These are phyloP conservation scores for Rynchops niger DNA, from an alignment of 2,113 vertebrate species.

Conservation along the genomic window DNA sequence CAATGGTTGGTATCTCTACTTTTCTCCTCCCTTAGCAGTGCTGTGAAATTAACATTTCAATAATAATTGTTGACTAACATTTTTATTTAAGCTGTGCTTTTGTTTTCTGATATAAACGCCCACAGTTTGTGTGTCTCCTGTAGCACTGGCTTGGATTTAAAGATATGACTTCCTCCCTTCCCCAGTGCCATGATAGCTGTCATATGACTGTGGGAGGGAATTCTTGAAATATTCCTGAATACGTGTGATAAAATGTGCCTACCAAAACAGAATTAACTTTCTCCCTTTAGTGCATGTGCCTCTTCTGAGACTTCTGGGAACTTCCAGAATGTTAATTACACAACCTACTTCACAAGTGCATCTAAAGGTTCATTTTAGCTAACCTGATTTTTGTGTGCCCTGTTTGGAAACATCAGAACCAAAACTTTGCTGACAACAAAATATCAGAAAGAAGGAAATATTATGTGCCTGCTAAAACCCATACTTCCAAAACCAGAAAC, in stretches of 20 bases:
- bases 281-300: not conserved
- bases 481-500: not conserved
- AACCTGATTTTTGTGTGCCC: not conserved
- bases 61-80: not conserved
- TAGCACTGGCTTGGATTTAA: not conserved
- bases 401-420: not conserved
- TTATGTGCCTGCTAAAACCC: not conserved
- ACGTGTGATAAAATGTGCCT: fast-evolving
- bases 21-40: not conserved
- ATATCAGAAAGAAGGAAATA: not conserved
- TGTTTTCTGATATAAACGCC: not conserved
- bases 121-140: not conserved
- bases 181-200: not conserved
- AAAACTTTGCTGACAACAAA: not conserved
- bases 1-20: not conserved
- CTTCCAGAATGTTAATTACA: not conserved
- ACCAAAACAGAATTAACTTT: not conserved
- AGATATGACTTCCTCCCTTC: not conserved
- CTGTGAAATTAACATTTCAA: not conserved
- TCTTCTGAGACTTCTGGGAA: not conserved
- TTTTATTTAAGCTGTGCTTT: not conserved
- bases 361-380: not conserved
- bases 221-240: not conserved
- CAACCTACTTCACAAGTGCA: not conserved
- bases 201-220: not conserved